Evolutionary conservation across 2,113 vertebrate species (phyloP), one percentile per base, ranked within the genome.

Genomic region (Coturnix japonica): DNA sequence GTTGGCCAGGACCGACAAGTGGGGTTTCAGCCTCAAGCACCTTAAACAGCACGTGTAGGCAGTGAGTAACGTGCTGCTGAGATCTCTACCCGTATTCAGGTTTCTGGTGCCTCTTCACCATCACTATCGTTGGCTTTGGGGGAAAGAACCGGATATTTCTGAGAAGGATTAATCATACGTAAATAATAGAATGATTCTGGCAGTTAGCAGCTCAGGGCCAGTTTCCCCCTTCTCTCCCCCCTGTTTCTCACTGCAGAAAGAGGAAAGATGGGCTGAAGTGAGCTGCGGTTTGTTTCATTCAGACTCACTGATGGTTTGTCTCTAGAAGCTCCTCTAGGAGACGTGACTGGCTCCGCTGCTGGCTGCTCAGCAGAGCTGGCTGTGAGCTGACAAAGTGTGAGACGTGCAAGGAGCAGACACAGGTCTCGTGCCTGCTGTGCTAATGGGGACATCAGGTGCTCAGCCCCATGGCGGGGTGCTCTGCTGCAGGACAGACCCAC

Each of bases 41-140:
- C n/a, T 25, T 5, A 25, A 77, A 10, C 46, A 4, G 9, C 46
- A 4, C 0, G 4, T 46, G 41, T 3, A 5, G 66, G 63, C 66
- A 70, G 76, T 2, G 72, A 85, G 74, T 23, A 56, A 54, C 7
- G 13, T 16, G 16, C 71, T 70, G 49, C 28, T 53, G 69, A 1
- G 12, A 2, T 31, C 73, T 43, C 46, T 7, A 17, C 9, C 3
- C 31, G 0, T 7, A 26, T 23, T 11, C 7, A 0, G 4, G 78
- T 59, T 94, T 74, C 91, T 85, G 71, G 12, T 33, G 73, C 73
- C 54, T 63, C 63, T 54, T 82, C 65, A 30, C 17, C 8, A 56
- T 22, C 30, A 15, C 46, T 4, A 4, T 7, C 16, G 18, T 14
- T 39, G 56, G 53, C 21, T 82, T 71, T 33, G 41, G 72, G 91